Conservation (phyloP, 2,888 invertebrate species). For the Ditula angustiorana region DNA sequence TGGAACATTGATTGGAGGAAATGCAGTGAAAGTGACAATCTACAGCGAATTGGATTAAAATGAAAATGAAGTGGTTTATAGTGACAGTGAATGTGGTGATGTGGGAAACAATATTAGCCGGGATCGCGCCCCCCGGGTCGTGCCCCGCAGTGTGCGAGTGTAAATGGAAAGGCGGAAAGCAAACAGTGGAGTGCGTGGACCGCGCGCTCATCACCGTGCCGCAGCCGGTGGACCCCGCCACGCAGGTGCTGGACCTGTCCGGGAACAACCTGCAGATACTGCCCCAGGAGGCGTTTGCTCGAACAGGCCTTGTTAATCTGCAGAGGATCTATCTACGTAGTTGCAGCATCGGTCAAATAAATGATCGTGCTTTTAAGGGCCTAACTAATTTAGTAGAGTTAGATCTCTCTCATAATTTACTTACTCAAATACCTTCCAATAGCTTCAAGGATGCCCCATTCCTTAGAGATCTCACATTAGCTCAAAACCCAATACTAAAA, state of each 20-base stretch:
- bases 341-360: constrained; percentile 94
- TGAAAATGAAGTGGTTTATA: constrained; percentile 80
- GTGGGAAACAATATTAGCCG: constrained; percentile 73
- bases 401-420: constrained; percentile 93
- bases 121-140: constrained; percentile 83
- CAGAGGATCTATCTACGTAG: constrained; percentile 94
- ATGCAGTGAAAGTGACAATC: constrained; percentile 60
- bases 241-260: constrained; percentile 96
- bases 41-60: constrained; percentile 60
- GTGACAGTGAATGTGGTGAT: constrained; percentile 78
- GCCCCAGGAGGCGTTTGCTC: constrained; percentile 92
- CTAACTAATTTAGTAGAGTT: constrained; percentile 95
- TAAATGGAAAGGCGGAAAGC: constrained; percentile 97
- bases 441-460: constrained; percentile 93
- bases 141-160: constrained; percentile 93
- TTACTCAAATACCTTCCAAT: constrained; percentile 91
- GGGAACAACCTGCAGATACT: constrained; percentile 94
- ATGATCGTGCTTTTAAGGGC: constrained; percentile 93
- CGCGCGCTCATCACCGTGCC: constrained; percentile 94
- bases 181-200: constrained; percentile 95
- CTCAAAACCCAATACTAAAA: constrained; percentile 93
- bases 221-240: constrained; percentile 93
- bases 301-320: constrained; percentile 92
- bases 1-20: constrained; percentile 35
- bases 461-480: constrained; percentile 91